Evolutionary conservation across 53 echinoderm and acorn worm genomes (phyloP).

Genomic region (Antedon mediterranea): DNA sequence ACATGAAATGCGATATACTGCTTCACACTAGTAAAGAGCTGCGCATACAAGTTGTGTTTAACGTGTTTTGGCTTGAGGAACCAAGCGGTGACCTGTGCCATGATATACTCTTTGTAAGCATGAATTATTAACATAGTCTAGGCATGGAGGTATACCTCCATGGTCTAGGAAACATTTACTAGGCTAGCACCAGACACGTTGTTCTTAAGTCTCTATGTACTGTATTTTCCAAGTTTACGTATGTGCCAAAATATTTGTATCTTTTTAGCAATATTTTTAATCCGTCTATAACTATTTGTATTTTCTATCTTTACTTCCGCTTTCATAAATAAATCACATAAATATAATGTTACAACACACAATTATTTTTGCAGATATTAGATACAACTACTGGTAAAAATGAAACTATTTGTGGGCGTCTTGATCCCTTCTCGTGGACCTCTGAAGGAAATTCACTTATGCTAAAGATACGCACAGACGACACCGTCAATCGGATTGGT

Average conservation of each 20-base stretch:
- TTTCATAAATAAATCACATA: neutral
- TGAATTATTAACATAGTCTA: too few species aligned
- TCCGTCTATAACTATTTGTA: too few species aligned
- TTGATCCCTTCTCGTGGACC: conserved; percentile 21
- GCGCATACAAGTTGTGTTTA: neutral
- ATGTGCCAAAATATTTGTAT: too few species aligned
- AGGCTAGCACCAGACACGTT: too few species aligned
- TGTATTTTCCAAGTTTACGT: too few species aligned
- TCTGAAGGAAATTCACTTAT: conserved; percentile 37
- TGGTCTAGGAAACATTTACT: too few species aligned
- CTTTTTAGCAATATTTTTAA: too few species aligned
- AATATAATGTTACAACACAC: neutral
- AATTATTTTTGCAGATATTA: neutral
- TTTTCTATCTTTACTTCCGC: too few species aligned
- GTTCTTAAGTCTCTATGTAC: too few species aligned
- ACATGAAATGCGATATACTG: neutral
- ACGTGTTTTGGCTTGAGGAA: neutral
- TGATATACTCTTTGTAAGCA: neutral
- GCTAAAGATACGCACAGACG: conserved; percentile 23
- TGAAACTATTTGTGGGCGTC: conserved; percentile 21
- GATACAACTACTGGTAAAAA: conserved; percentile 2
- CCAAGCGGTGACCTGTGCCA: neutral
- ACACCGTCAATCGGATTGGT: neutral
- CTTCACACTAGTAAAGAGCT: neutral
- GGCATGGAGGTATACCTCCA: too few species aligned